Conservation (phyloP, 1,140 invertebrate genomes). For the Pygmarrhopalites habei region DNA sequence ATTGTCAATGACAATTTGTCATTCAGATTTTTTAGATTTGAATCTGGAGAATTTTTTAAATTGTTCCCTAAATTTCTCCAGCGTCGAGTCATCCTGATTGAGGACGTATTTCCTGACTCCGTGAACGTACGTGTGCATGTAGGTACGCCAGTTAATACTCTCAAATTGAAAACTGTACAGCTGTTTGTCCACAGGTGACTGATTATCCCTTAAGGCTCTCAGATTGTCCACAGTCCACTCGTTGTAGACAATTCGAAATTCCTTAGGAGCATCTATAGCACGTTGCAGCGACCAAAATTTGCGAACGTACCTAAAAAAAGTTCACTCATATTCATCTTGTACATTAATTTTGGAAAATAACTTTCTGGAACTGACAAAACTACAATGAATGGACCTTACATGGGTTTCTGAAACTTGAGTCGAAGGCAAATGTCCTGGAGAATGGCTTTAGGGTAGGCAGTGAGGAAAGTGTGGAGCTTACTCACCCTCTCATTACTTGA, state of each 20-base stretch:
- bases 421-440: not conserved
- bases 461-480: not conserved
- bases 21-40: too few species aligned
- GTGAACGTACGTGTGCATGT: not conserved
- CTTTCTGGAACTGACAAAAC: too few species aligned
- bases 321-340: too few species aligned
- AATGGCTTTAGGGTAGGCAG: not conserved
- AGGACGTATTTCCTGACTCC: not conserved
- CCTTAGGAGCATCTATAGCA: too few species aligned
- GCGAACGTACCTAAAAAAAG: too few species aligned
- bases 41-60: too few species aligned
- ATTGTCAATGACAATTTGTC: too few species aligned
- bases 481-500: not conserved
- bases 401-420: too few species aligned
- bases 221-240: not conserved
- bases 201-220: not conserved
- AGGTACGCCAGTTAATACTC: not conserved
- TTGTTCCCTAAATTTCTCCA: too few species aligned
- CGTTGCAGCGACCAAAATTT: too few species aligned
- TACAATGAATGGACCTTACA: too few species aligned
- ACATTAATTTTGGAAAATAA: too few species aligned
- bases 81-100: not conserved
- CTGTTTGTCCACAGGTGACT: not conserved
- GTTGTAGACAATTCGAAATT: not conserved
- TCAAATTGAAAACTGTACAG: not conserved